Evolutionary conservation across 2,113 vertebrate genomes (phyloP).

Genomic region (Pica pica): DNA sequence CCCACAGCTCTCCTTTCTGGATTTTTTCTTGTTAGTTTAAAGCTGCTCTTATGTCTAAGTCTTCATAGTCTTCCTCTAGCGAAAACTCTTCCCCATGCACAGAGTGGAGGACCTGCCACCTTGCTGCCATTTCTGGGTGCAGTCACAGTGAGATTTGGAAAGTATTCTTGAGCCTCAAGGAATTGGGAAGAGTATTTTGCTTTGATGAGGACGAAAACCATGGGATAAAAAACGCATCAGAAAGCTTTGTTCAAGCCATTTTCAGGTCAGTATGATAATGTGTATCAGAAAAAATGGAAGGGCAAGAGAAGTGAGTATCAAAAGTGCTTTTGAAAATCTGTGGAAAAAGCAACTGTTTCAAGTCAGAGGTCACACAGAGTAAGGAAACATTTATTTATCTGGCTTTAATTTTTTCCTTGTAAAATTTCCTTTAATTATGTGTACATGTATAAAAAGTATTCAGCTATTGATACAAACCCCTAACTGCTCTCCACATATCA

Average conservation of each 20-base stretch:
- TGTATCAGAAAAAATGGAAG: neutral
- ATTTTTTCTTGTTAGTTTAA: neutral
- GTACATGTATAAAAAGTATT: neutral
- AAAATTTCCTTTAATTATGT: neutral
- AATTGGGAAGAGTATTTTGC: neutral
- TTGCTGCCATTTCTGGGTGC: neutral
- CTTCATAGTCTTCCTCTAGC: neutral
- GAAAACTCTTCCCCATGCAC: neutral
- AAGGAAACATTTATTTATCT: neutral
- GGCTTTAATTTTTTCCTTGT: neutral
- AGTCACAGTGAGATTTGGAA: neutral
- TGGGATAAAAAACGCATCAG: neutral
- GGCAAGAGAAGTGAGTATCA: neutral
- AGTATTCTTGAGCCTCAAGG: neutral
- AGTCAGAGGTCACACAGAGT: neutral
- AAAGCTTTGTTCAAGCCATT: neutral
- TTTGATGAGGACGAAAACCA: neutral
- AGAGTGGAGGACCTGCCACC: neutral
- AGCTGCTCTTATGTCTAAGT: neutral
- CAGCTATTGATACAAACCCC: neutral
- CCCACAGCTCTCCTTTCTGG: neutral
- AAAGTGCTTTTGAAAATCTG: neutral
- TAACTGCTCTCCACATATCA: neutral
- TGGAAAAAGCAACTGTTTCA: neutral
- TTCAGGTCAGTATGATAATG: neutral